Conservation (phyloP, 2,888 invertebrate genomes). For the Ceramica pisi region DNA sequence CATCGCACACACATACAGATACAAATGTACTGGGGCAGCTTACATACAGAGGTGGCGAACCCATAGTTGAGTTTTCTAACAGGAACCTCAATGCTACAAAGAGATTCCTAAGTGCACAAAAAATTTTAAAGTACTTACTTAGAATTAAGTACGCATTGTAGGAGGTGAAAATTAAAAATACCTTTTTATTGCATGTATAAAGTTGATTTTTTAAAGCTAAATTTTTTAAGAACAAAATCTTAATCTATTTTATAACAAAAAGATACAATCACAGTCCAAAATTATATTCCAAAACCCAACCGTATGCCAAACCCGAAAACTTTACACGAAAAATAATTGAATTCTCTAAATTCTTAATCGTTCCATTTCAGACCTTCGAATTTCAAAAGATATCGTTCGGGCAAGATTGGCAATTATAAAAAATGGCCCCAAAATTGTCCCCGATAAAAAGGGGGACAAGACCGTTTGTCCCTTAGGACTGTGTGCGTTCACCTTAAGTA, state of each 20-base stretch:
- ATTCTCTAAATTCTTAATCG: constrained; percentile 74
- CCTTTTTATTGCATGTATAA: no score
- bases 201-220: no score
- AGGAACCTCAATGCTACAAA: no score
- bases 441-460: constrained; percentile 68
- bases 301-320: constrained; percentile 19
- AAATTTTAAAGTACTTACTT: no score
- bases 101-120: no score
- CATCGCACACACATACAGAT: no score
- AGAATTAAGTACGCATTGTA: no score
- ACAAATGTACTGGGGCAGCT: no score
- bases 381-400: constrained; percentile 66
- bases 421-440: constrained; percentile 75
- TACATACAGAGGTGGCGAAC: no score
- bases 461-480: constrained; percentile 57
- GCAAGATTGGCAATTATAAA: constrained; percentile 85
- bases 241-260: not conserved
- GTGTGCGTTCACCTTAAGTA: constrained; percentile 60
- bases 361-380: constrained; percentile 55
- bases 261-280: not conserved
- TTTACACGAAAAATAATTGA: constrained; percentile 71
- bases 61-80: no score
- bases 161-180: no score
- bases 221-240: not conserved
- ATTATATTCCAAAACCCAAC: not conserved